These are phyloP conservation scores for Oryctes rhinoceros DNA, from an alignment of 1,140 invertebrate genomes.

Conservation along the genomic window DNA sequence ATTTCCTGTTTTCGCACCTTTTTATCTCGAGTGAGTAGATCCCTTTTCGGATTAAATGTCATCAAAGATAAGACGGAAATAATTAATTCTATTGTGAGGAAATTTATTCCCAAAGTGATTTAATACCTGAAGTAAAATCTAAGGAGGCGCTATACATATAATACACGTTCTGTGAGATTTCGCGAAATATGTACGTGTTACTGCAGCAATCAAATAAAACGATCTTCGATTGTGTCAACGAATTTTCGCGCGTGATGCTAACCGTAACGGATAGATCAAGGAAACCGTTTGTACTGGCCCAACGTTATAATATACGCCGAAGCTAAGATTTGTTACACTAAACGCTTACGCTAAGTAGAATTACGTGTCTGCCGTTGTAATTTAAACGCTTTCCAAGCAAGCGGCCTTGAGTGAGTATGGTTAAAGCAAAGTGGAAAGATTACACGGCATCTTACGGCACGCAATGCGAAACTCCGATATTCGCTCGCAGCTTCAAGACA, in stretches of 20 bases:
- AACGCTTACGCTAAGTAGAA: background rate
- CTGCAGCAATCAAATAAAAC: no score
- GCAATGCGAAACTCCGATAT: background rate
- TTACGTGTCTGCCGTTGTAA: background rate
- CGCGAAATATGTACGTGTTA: no score
- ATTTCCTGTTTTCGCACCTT: constrained; percentile 11
- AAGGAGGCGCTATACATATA: no score
- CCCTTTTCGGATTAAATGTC: background rate
- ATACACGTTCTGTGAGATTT: no score
- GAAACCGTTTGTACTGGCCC: no score
- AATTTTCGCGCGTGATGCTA: no score
- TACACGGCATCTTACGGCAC: constrained; percentile 18
- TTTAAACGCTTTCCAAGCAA: background rate
- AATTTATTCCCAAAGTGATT: no score
- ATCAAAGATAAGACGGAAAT: background rate
- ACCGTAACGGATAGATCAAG: no score
- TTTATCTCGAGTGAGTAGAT: background rate
- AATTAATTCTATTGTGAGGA: no score
- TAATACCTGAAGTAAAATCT: no score
- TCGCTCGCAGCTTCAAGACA: background rate
- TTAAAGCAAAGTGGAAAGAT: constrained; percentile 25
- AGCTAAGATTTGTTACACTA: background rate
- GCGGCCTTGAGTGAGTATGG: background rate
- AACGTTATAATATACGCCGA: background rate
- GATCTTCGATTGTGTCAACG: no score